phyloP scores from a whole-genome alignment of 2,888 invertebrate genomes.

The Girardia tigrina region DNA sequence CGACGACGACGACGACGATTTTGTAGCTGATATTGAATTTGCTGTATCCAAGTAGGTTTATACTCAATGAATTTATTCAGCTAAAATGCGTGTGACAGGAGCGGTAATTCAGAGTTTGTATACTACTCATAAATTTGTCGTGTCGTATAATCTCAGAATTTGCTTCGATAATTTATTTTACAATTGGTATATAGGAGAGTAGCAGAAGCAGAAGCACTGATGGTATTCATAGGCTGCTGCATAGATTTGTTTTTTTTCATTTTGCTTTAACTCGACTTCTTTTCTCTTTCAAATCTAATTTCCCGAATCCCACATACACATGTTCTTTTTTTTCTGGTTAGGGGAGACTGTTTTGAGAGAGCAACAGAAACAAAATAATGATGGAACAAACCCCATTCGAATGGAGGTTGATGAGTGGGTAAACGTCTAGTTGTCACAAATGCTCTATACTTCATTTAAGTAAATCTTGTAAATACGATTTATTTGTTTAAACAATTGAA shows the following conservation, averaged over 20 bases:
- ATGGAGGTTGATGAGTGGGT: slow-evolving; percentile 6
- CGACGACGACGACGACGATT: slow-evolving; percentile 20
- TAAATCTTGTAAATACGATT: slow-evolving; percentile 10
- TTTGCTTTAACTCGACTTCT: background rate
- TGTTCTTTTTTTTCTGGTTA: slow-evolving; percentile 15
- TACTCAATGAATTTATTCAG: slow-evolving; percentile 3
- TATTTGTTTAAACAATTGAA: slow-evolving; percentile 23
- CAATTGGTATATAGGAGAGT: slow-evolving; percentile 21
- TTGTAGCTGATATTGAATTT: slow-evolving; percentile 23
- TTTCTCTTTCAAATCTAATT: background rate
- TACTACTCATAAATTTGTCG: slow-evolving; percentile 23
- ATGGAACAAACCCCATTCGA: background rate
- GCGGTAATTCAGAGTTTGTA: slow-evolving; percentile 19
- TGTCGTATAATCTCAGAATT: slow-evolving; percentile 12
- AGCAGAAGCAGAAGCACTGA: background rate
- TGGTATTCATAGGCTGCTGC: slow-evolving; percentile 10
- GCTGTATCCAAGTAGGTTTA: slow-evolving; percentile 17
- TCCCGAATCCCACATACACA: too few species aligned
- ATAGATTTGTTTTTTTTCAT: too few species aligned
- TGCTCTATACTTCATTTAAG: slow-evolving; percentile 9
- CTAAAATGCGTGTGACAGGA: slow-evolving; percentile 19
- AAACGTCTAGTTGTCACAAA: slow-evolving; percentile 20
- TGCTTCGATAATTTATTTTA: background rate
- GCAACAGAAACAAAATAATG: background rate
- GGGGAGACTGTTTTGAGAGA: too few species aligned